Base-by-base conservation (phyloP, 92 coral and sea anemone genomes). In the Zoanthus sociatus region DNA sequence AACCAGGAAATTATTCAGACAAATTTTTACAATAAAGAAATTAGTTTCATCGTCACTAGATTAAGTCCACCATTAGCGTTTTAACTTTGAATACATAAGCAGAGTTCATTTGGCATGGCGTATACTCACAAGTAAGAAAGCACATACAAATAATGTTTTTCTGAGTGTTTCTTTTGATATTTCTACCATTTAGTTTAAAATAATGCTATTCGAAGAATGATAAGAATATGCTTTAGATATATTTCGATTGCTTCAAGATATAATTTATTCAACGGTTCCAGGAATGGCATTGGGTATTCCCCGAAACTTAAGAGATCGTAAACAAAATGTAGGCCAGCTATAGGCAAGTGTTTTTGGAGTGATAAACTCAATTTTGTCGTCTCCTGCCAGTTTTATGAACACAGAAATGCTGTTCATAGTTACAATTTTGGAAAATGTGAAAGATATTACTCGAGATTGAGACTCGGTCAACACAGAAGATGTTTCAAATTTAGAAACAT, bases 401-500 rank as follows among this genome's bases (percentile, higher is more conserved):
- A 20, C 1, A 18, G 17, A 64, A 20, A 37, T 37, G 42, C 42
- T 2, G 0, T 37, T 37, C 42, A 4, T 37, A 0, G 42, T 37
- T 37, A 37, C 42, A 0, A 37, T 37, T 37, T 37, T 37, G 42
- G 42, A 37, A 37, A 37, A 37, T 37, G 42, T 37, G 1, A 37
- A 37, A 37, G 42, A 37, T 37, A 37, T 37, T 37, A 4, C 42
- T 37, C 42, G 42, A 37, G 42, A 37, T 37, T 4, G 4, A 0
- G 42, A 37, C 4, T 4, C 42, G 4, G 42, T 37, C 42, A 37
- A 2, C 42, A 37, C 42, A 37, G 42, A 37, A 37, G 0, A 2
- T 37, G 42, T 17, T 64, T 21, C 66, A 81, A 66, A 81, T 64
- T 63, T 81, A 81, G 85, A 81, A 21, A 14, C 47, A 81, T 81